A percentile compares a stretch with the other conserved stretches of the same genome.
Evolutionary conservation across 1,140 invertebrate genomes (phyloP).

Genomic region (Cydia strobilella): DNA sequence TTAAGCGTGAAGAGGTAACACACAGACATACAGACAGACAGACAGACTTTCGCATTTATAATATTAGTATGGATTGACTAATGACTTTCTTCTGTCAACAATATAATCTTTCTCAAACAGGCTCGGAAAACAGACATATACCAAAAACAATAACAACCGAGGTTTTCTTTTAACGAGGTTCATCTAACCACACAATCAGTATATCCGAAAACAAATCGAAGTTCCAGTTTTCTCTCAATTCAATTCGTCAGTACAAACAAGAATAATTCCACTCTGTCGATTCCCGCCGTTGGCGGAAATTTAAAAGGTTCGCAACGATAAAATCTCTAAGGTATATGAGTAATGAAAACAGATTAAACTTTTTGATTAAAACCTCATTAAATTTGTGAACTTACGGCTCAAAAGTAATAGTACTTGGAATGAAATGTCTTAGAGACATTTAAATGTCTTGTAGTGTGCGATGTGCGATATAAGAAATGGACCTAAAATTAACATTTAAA

Average conservation of each 20-base stretch:
- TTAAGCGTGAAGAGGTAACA: no score
- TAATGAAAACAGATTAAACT: background rate
- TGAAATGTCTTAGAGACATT: background rate
- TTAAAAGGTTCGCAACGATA: background rate
- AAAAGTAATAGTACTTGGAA: background rate
- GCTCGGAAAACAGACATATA: no score
- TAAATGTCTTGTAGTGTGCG: no score
- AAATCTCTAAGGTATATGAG: background rate
- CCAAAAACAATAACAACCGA: background rate
- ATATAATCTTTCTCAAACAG: no score
- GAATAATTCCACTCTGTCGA: conserved; percentile 6
- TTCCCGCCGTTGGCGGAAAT: background rate
- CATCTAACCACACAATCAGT: background rate
- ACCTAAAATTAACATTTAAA: no score
- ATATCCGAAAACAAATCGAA: background rate
- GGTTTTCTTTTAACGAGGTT: background rate
- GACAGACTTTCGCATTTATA: no score
- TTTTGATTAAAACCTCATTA: background rate
- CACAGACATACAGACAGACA: no score
- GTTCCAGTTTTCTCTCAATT: background rate
- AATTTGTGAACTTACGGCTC: background rate
- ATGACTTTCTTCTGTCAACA: no score
- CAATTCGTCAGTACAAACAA: background rate
- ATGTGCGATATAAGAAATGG: no score
- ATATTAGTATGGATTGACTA: no score